Percentiles rank a stretch among this genome's conserved stretches.
phyloP scores from a whole-genome alignment of 1,140 invertebrate genomes.

The Tachypleus tridentatus region DNA sequence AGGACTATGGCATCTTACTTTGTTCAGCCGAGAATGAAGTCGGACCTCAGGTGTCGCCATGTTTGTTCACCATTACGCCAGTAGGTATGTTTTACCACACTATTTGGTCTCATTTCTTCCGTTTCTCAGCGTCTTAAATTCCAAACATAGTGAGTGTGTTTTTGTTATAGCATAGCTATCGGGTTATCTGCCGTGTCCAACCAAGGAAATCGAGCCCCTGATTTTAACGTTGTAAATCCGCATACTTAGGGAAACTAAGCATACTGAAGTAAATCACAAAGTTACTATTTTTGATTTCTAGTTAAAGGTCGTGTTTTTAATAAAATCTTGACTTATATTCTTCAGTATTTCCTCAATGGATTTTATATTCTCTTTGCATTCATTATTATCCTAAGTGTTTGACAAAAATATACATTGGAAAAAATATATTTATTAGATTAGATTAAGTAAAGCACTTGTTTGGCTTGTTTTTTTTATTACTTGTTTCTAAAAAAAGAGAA shows the following conservation, averaged over 20 bases:
- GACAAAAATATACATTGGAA: background rate
- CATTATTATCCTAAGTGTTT: background rate
- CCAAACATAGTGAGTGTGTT: background rate
- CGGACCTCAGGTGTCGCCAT: constrained; percentile 26
- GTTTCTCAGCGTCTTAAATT: background rate
- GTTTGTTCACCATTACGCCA: constrained; percentile 27
- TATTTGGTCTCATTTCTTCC: background rate
- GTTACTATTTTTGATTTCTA: too few species aligned
- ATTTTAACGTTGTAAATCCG: background rate
- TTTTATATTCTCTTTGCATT: too few species aligned
- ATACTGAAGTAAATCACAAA: too few species aligned
- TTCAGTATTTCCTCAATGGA: too few species aligned
- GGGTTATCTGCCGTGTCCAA: background rate
- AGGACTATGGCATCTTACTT: constrained; percentile 27
- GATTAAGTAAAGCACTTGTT: background rate
- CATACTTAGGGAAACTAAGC: background rate
- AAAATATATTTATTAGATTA: constrained; percentile 4
- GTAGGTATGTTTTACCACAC: constrained; percentile 21
- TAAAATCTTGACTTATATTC: too few species aligned
- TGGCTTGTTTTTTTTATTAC: background rate
- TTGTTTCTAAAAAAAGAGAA: background rate
- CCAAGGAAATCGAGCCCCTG: background rate
- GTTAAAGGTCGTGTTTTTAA: too few species aligned
- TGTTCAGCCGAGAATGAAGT: constrained; percentile 29
- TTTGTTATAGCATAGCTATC: background rate